Evolutionary conservation across 2,888 invertebrate genomes (phyloP).

Genomic region (Digitonthophagus gazella): DNA sequence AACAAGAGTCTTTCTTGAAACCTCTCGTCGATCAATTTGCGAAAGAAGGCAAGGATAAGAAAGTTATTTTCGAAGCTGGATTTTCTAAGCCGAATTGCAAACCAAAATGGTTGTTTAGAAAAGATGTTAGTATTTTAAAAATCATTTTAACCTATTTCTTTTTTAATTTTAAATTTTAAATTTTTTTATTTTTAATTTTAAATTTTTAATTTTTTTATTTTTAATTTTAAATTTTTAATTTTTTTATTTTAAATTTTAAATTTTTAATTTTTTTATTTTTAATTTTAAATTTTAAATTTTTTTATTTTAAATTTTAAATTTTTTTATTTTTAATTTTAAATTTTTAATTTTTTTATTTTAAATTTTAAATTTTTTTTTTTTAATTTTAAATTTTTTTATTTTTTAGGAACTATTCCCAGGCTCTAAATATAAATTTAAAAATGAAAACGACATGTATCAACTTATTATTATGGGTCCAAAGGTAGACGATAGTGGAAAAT

Average conservation of each 20-base stretch:
- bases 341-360: conserved; percentile 5
- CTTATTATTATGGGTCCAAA: conserved; percentile 87
- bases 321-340: too few relatives aligned
- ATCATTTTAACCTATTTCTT: not conserved
- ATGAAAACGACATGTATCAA: conserved; percentile 87
- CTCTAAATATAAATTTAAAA: conserved; percentile 93
- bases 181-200: not conserved
- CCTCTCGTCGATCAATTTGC: conserved; percentile 92
- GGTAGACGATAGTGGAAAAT: conserved; percentile 96
- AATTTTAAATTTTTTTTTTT: not conserved
- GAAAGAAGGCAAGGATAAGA: conserved; percentile 95
- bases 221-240: too few relatives aligned
- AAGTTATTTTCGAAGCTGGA: conserved; percentile 87
- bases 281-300: not conserved
- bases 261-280: not conserved
- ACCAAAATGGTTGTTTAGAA: conserved; percentile 88
- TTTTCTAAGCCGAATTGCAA: conserved; percentile 96
- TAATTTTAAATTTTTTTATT: too few relatives aligned
- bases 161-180: not conserved
- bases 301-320: not conserved
- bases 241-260: not conserved
- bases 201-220: too few relatives aligned
- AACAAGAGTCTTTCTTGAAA: conserved; percentile 91
- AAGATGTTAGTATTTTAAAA: conserved; percentile 73
- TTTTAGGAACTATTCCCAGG: conserved; percentile 86